Evolutionary conservation across 2,113 vertebrate species (phyloP).

Genomic region (Protobothrops flavoviridis): DNA sequence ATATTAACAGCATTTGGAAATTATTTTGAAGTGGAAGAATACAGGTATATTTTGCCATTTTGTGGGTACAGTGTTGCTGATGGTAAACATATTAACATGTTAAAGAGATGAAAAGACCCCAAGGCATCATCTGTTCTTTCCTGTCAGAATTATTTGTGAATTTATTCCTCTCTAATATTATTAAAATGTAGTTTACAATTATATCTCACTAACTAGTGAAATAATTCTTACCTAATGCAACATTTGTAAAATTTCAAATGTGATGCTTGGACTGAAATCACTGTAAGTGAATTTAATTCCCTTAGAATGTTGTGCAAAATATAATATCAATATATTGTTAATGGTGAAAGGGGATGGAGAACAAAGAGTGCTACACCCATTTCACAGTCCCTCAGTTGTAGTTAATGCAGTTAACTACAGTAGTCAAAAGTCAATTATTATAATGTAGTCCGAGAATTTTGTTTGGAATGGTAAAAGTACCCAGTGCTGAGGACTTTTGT

Average conservation of each 20-base stretch:
- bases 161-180: neutral
- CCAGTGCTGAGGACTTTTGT: neutral
- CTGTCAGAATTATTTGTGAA: neutral
- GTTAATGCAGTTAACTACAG: neutral
- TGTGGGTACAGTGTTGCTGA: neutral
- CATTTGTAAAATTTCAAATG: too few relatives aligned
- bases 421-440: neutral
- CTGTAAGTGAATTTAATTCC: too few relatives aligned
- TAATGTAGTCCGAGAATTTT: neutral
- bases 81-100: neutral
- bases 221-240: neutral
- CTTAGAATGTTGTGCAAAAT: neutral
- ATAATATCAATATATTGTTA: neutral
- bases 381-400: neutral
- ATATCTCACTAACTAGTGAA: too few relatives aligned
- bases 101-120: neutral
- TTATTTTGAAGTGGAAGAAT: slow-evolving; percentile 1
- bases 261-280: too few relatives aligned
- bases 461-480: neutral
- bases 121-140: neutral
- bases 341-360: neutral
- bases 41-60: neutral
- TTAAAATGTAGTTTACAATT: neutral
- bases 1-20: neutral
- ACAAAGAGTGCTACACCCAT: neutral